These are phyloP conservation scores for Danaus melanippus DNA, from an alignment of 1,140 invertebrate genomes.

Conservation along the genomic window DNA sequence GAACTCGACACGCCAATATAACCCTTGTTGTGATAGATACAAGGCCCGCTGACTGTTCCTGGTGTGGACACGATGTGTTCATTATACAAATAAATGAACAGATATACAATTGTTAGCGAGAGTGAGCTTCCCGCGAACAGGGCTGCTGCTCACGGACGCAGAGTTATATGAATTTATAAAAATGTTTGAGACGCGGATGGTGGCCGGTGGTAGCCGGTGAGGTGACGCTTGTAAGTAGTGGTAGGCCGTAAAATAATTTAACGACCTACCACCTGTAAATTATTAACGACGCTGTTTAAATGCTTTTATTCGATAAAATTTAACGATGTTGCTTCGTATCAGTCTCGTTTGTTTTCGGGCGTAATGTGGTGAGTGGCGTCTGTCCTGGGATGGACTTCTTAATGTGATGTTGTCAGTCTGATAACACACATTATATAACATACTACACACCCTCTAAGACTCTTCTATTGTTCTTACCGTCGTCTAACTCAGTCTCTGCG, in stretches of 20 bases:
- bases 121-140: conserved; percentile 22
- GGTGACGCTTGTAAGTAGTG: too few species aligned
- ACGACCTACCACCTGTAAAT: conserved; percentile 23
- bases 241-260: conserved; percentile 14
- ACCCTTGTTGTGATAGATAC: too few species aligned
- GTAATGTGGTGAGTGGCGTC: conserved; percentile 26
- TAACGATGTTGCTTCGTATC: conserved; percentile 19
- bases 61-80: conserved; percentile 7
- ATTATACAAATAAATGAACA: conserved; percentile 41
- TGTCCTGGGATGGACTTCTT: too few species aligned
- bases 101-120: conserved; percentile 36
- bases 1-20: too few species aligned
- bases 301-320: conserved; percentile 11
- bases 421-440: too few species aligned
- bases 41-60: too few species aligned
- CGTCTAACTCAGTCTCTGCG: conserved; percentile 3
- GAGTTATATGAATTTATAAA: background rate
- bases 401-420: too few species aligned
- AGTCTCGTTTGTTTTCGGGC: conserved; percentile 25
- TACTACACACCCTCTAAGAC: background rate
- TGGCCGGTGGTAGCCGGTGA: conserved; percentile 1
- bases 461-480: conserved; percentile 9
- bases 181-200: background rate
- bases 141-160: conserved; percentile 13
- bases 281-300: conserved; percentile 20